These are phyloP conservation scores for Euphysa ruthae DNA, from an alignment of 30 jellyfish, hydroid and myxozoan species.

Conservation along the genomic window DNA sequence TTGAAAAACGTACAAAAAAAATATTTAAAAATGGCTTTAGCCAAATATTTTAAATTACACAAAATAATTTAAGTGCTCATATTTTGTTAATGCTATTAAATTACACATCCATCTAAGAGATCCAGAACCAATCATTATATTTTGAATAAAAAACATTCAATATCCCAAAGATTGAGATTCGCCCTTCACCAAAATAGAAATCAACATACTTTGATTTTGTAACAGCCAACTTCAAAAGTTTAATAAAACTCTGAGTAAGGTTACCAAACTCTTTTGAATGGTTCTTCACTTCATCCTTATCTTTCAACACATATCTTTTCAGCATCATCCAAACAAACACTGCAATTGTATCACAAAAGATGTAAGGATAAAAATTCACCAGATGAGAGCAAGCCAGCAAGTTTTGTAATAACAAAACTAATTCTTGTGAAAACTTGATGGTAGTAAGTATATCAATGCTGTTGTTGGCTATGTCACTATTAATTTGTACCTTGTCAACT, in stretches of 20 bases:
- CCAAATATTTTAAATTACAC: no score
- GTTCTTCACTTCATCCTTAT: conserved; percentile 5
- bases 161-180: no score
- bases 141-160: no score
- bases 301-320: conserved; percentile 1
- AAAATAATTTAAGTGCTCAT: no score
- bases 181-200: neutral
- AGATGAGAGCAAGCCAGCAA: neutral
- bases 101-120: no score
- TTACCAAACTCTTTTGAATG: conserved; percentile 5
- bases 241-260: neutral
- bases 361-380: conserved; percentile 13
- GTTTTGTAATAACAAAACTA: neutral
- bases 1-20: no score
- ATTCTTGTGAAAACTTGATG: neutral
- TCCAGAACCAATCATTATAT: no score
- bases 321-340: conserved; percentile 14
- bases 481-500: no score
- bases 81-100: no score
- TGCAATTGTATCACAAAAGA: conserved; percentile 5
- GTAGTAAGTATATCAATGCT: conserved; percentile 7
- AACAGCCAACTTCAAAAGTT: conserved; percentile 15
- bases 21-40: no score
- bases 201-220: conserved; percentile 18
- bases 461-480: no score